phyloP scores from a whole-genome alignment of 2,888 invertebrate species.

The Mellilla xanthometata region DNA sequence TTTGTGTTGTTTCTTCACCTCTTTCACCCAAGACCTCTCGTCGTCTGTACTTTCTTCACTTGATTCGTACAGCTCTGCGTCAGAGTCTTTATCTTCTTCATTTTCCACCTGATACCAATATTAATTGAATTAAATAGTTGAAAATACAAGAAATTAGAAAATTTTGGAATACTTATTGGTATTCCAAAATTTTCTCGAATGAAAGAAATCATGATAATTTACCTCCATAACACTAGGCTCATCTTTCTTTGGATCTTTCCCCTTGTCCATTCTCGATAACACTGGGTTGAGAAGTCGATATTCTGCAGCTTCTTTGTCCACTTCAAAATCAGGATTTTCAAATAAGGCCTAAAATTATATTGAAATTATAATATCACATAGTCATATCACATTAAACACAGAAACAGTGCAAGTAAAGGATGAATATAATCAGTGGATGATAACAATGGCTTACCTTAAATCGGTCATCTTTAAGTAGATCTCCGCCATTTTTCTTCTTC shows the following conservation, averaged over 20 bases:
- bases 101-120: conserved; percentile 59
- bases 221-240: conserved; percentile 73
- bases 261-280: conserved; percentile 89
- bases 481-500: conserved; percentile 81
- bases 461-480: conserved; percentile 91
- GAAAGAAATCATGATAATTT: too few species aligned
- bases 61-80: conserved; percentile 74
- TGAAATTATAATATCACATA: too few species aligned
- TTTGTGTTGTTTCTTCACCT: conserved; percentile 89
- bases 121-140: too few species aligned
- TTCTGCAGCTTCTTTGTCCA: conserved; percentile 93
- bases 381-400: too few species aligned
- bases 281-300: conserved; percentile 94
- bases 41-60: conserved; percentile 88
- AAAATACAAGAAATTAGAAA: too few species aligned
- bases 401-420: too few species aligned
- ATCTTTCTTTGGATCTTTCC: conserved; percentile 80
- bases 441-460: conserved; percentile 92
- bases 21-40: conserved; percentile 89
- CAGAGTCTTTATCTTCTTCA: conserved; percentile 71
- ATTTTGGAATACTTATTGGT: too few species aligned
- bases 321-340: conserved; percentile 95
- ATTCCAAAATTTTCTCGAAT: too few species aligned
- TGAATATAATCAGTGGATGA: too few species aligned
- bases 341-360: conserved; percentile 85